Conservation (phyloP, 2,797 vertebrate genomes). For the Falco concolor region DNA sequence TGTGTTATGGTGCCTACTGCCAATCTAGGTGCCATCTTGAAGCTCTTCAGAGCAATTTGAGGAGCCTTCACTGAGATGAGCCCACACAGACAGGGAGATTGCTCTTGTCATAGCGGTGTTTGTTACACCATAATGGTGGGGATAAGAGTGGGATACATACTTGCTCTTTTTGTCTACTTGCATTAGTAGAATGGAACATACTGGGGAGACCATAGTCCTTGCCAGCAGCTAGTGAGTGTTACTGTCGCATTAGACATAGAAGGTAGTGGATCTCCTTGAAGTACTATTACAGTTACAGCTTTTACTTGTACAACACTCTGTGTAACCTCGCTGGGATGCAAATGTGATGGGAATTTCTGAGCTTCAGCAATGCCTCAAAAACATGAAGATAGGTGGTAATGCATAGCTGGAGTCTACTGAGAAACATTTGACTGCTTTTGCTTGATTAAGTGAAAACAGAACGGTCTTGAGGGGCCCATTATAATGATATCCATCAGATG, state of each 20-base stretch:
- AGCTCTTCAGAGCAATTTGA: neutral
- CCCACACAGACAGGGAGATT: neutral
- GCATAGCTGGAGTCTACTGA: neutral
- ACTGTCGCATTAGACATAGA: neutral
- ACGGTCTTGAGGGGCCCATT: neutral
- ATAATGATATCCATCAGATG: conserved; percentile 1
- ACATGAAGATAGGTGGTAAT: neutral
- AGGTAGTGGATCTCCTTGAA: neutral
- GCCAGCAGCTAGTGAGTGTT: neutral
- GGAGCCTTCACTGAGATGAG: neutral
- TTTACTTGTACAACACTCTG: neutral
- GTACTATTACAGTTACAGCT: neutral
- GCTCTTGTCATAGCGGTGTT: neutral
- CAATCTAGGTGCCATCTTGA: neutral
- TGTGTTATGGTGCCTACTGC: neutral
- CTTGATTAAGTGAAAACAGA: neutral
- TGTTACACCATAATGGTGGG: neutral
- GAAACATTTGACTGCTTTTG: neutral
- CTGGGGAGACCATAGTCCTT: neutral
- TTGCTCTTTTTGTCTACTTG: neutral
- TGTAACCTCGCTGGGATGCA: neutral
- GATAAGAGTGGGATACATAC: neutral
- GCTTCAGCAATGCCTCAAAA: neutral
- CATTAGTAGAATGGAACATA: neutral
- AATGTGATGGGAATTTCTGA: neutral